Conservation (phyloP, 2,888 invertebrate genomes). For the Melanotus villosus region DNA sequence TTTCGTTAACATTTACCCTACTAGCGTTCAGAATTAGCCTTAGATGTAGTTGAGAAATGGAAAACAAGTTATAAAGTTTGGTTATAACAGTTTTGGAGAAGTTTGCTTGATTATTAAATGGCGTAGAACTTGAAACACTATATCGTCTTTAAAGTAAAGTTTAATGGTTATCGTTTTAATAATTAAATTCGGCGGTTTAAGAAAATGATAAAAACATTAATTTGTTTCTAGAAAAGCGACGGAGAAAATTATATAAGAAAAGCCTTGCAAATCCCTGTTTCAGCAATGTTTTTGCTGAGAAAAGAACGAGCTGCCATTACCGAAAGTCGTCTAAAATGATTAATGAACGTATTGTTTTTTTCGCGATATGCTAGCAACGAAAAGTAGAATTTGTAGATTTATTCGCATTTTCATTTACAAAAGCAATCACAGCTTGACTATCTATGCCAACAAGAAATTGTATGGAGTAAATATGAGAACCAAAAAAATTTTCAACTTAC, state of each 20-base stretch:
- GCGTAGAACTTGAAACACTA: no score
- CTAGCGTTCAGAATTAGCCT: background rate
- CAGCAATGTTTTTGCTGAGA: background rate
- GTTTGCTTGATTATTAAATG: no score
- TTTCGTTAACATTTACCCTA: background rate
- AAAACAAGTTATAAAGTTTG: no score
- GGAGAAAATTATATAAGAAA: slow-evolving; percentile 1
- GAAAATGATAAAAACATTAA: no score
- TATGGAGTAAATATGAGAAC: background rate
- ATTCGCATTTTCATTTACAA: no score
- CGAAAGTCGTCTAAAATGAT: slow-evolving; percentile 7
- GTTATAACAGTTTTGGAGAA: no score
- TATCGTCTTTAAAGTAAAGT: no score
- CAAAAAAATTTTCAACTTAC: background rate
- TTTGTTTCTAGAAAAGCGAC: no score
- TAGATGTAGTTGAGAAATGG: no score
- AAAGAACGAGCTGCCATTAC: background rate
- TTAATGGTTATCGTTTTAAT: no score
- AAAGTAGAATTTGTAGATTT: background rate
- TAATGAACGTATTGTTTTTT: background rate
- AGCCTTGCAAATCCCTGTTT: background rate
- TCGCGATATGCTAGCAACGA: background rate
- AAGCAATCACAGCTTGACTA: no score
- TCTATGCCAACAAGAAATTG: background rate
- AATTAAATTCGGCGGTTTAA: no score